phyloP scores from a whole-genome alignment of 2,888 invertebrate species.

The Dynastes hyllus region DNA sequence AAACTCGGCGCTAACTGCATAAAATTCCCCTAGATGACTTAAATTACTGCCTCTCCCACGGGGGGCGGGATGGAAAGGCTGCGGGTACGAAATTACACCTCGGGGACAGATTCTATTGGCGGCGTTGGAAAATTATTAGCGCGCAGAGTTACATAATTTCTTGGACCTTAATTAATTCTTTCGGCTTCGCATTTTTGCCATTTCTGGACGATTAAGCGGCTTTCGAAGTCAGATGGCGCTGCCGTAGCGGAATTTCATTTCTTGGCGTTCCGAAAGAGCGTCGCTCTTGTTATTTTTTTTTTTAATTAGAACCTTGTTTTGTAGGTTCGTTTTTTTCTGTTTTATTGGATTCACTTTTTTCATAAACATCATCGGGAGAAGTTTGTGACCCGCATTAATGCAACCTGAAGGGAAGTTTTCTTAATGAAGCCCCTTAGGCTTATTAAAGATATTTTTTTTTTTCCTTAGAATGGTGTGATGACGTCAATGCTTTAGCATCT shows the following conservation, averaged over 20 bases:
- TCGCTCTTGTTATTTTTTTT: neutral
- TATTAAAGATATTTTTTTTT: too few species aligned
- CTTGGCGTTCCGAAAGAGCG: neutral
- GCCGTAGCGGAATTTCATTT: constrained; percentile 23
- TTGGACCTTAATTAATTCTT: constrained; percentile 26
- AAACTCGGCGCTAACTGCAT: constrained; percentile 49
- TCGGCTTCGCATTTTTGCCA: constrained; percentile 2
- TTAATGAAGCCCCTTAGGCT: constrained; percentile 4
- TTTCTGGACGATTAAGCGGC: neutral
- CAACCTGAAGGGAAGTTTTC: neutral
- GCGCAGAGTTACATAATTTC: constrained; percentile 19
- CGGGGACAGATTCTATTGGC: constrained; percentile 14
- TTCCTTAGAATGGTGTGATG: too few species aligned
- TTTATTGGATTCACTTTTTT: too few species aligned
- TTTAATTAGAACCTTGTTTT: too few species aligned
- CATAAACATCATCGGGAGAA: too few species aligned
- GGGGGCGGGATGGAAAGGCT: neutral
- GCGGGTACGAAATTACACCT: constrained; percentile 2
- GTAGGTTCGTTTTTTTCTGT: too few species aligned
- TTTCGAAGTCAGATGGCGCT: neutral
- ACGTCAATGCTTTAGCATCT: too few species aligned
- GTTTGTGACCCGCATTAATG: too few species aligned
- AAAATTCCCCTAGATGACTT: constrained; percentile 50
- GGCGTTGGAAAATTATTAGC: constrained; percentile 14
- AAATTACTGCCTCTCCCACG: constrained; percentile 43